Percentiles rank a stretch among this genome's conserved stretches.
Evolutionary conservation across 1,140 invertebrate species (phyloP).

Genomic region (Hyphantria cunea): DNA sequence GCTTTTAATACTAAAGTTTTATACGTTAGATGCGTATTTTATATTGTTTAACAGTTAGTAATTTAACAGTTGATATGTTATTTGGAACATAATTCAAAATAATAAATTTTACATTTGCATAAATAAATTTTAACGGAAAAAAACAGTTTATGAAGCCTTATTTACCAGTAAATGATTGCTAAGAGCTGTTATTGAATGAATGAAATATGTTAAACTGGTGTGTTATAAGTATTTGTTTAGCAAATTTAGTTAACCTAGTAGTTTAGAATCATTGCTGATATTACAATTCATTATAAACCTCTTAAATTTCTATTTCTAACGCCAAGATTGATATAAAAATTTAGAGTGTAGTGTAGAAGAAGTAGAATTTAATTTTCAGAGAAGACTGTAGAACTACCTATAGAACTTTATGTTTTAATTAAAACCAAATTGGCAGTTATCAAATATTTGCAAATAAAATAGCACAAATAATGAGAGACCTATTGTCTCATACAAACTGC

Average conservation of each 20-base stretch:
- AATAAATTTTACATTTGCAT: conserved; percentile 4
- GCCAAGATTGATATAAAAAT: too few species aligned
- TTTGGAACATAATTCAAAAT: neutral
- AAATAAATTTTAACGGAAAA: conserved; percentile 5
- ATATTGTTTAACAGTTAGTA: too few species aligned
- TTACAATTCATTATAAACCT: conserved; percentile 1
- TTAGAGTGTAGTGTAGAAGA: too few species aligned
- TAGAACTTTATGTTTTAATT: conserved; percentile 30
- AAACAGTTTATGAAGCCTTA: conserved; percentile 6
- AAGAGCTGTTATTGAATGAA: conserved; percentile 9
- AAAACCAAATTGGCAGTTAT: conserved; percentile 73
- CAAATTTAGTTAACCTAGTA: conserved; percentile 2
- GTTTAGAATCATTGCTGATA: neutral
- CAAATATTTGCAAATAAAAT: conserved; percentile 23
- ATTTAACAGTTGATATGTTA: conserved; percentile 27
- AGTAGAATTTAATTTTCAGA: conserved; percentile 36
- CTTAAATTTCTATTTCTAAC: too few species aligned
- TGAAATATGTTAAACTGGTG: conserved; percentile 18
- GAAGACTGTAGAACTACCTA: conserved; percentile 50
- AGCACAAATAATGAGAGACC: conserved; percentile 25
- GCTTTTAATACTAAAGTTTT: conserved; percentile 7
- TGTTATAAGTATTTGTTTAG: conserved; percentile 17
- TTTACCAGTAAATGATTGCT: conserved; percentile 4
- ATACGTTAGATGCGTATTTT: conserved; percentile 9
- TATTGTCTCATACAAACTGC: conserved; percentile 60